Evolutionary conservation across 2,888 invertebrate genomes (phyloP), one percentile per base, ranked within the genome.

Genomic region (Brenthis hecate): DNA sequence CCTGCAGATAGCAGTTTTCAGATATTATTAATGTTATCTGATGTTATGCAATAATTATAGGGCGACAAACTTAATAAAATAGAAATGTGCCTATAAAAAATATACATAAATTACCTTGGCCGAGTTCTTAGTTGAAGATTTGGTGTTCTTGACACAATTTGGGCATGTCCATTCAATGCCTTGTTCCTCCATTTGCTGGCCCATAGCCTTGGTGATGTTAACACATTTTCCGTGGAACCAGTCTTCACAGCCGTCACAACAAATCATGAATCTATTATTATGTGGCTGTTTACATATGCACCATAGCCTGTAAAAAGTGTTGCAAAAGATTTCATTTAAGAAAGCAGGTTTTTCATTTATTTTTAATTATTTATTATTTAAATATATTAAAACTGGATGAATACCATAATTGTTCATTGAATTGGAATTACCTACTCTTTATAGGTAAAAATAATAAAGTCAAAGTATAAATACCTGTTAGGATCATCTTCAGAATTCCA

Each of bases 161-260:
- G 97, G 96, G 85, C 98, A 98, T 71, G 96, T 95, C 98, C 98
- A 98, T 81, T 97, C 97, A 73, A 96, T 94, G 11, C 97, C 96
- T 76, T 96, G 95, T 65, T 96, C 94, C 85, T 99, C 98, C 97
- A 99, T 98, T 88, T 97, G 96, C 79, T 97, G 95, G 66, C 97
- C 98, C 96, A 97, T 96, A 0, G 96, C 95, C 92, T 97, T 96
- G 23, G 98, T 98, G 56, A 99, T 96, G 78, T 97, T 97, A 14
- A 99, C 98, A 89, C 99, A 99, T 82, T 97, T 97, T n/a, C 99
- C 99, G 84, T 99, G 99, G 85, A 98, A 99, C 99, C 99, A 99
- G 83, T 99, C 98, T 84, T 98, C 97, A 85, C 99, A 99, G 14
- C 95, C 94, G 86, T 99, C 99, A 86, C 99, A 99, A 85, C 98